These are phyloP conservation scores for Campoplex capitator DNA, from an alignment of 2,888 invertebrate genomes.

Conservation along the genomic window DNA sequence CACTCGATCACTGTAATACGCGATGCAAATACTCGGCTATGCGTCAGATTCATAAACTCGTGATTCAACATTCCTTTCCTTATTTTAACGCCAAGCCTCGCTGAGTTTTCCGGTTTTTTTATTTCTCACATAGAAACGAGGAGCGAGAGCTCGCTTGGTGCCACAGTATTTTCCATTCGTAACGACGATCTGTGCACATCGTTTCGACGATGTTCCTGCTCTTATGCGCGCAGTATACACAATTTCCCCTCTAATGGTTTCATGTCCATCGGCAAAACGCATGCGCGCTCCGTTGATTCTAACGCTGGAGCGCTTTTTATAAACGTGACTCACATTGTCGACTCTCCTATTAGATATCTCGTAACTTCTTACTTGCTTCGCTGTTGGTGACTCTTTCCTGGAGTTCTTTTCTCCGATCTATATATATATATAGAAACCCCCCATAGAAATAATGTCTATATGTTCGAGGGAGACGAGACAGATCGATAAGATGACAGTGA, in stretches of 20 bases:
- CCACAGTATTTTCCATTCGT: constrained; percentile 43
- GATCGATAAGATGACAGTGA: constrained; percentile 63
- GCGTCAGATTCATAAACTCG: constrained; percentile 32
- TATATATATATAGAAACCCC: constrained; percentile 4
- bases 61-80: constrained; percentile 44
- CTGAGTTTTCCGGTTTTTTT: constrained; percentile 40
- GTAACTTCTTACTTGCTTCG: constrained; percentile 57
- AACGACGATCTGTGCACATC: constrained; percentile 17
- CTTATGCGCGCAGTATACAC: constrained; percentile 11
- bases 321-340: constrained; percentile 70
- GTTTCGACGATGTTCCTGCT: constrained; percentile 19
- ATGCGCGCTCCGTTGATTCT: constrained; percentile 60
- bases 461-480: constrained; percentile 35
- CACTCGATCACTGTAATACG: not conserved
- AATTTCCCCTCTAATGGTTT: constrained; percentile 8
- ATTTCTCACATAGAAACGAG: constrained; percentile 25
- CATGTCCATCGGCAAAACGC: constrained; percentile 29
- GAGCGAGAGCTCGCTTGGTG: not conserved
- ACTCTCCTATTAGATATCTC: constrained; percentile 52
- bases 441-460: not conserved
- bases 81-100: not conserved
- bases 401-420: not conserved
- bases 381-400: constrained; percentile 30
- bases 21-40: not conserved
- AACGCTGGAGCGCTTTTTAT: constrained; percentile 68